Base-by-base conservation (phyloP, 2,797 vertebrate genomes). In the Denticeps clupeoides region DNA sequence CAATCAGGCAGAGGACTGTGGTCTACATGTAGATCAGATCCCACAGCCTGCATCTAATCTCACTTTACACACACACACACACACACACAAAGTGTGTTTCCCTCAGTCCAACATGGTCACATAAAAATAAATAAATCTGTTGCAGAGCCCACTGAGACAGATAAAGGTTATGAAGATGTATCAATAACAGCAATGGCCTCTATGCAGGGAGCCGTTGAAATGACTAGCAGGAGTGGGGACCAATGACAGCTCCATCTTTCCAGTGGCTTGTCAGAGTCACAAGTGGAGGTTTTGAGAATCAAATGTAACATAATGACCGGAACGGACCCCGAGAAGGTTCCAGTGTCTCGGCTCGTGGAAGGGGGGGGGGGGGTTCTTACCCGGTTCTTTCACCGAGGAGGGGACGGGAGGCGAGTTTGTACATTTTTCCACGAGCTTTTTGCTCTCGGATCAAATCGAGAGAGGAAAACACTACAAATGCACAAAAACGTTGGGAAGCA, bases 1-100 rank as follows among this genome's bases (percentile, higher is more conserved):
- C 89, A 98, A 97, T 98, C 92, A 94, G 87, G 85, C 82, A 84
- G 71, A 84, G 83, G 87, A 85, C 87, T 86, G 82, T 82, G 82
- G 88, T 83, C 86, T 86, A 87, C 82, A 84, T 64, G 83, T 80
- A 90, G 88, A 85, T 90, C 85, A 85, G 75, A 74, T 78, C 75
- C 16, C 78, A 67, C 65, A 74, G 76, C 71, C 65, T 73, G 81
- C 82, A 87, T 85, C 68, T 81, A 72, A 85, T 83, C 80, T 81
- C 78, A 68, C 68, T 13, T 3, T 31, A 43, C 41, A 22, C 26
- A 41, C 23, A 22, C 23, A 45, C 15, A 15, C 19, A 5, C 43
- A 11, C 41, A 51, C 62, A 55, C 44, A 40, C 41, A 41, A 44
- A 53, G 47, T 41, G 53, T 40, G 49, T 44, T 32, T 41, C 22